Percentiles rank a stretch among this genome's conserved stretches.
Conservation (phyloP, 2,797 vertebrate species). For the Brotula barbata region DNA sequence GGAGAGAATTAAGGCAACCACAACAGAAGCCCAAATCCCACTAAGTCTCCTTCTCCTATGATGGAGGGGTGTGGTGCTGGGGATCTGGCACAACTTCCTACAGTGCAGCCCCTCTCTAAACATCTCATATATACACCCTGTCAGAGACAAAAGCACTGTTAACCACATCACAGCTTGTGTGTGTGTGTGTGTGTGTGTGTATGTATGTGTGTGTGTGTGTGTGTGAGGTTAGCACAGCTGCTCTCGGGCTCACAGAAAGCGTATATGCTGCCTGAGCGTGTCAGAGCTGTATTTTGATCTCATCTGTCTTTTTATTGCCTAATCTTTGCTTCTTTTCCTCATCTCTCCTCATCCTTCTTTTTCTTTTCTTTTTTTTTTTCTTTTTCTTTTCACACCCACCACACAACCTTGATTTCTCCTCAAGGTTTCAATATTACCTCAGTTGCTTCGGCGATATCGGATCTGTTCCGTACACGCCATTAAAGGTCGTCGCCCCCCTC, state of each 20-base stretch:
- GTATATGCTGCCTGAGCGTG: slow-evolving; percentile 59
- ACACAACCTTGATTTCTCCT: slow-evolving; percentile 30
- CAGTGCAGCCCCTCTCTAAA: slow-evolving; percentile 63
- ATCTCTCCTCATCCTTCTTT: slow-evolving; percentile 36
- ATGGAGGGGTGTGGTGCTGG: slow-evolving; percentile 67
- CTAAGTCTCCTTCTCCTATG: slow-evolving; percentile 66
- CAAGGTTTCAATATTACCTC: slow-evolving; percentile 39
- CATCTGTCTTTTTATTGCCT: slow-evolving; percentile 73
- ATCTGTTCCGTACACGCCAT: slow-evolving; percentile 31
- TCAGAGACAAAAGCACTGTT: slow-evolving; percentile 59
- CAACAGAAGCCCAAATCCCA: slow-evolving; percentile 69
- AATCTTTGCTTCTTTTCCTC: slow-evolving; percentile 53
- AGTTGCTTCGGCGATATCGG: slow-evolving; percentile 27
- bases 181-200: slow-evolving; percentile 22
- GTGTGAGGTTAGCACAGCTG: slow-evolving; percentile 58
- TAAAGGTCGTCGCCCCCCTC: slow-evolving; percentile 25
- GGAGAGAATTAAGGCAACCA: slow-evolving; percentile 69
- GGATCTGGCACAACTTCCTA: slow-evolving; percentile 71
- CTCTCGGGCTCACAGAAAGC: slow-evolving; percentile 64
- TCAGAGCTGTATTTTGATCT: slow-evolving; percentile 71
- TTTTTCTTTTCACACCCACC: slow-evolving; percentile 19
- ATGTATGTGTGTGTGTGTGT: slow-evolving; percentile 33
- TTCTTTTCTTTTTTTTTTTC: slow-evolving; percentile 52
- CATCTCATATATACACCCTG: slow-evolving; percentile 70
- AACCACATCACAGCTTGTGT: slow-evolving; percentile 69